Base-by-base conservation (phyloP, 2,113 vertebrate genomes). In the Nycticebus coucang region DNA sequence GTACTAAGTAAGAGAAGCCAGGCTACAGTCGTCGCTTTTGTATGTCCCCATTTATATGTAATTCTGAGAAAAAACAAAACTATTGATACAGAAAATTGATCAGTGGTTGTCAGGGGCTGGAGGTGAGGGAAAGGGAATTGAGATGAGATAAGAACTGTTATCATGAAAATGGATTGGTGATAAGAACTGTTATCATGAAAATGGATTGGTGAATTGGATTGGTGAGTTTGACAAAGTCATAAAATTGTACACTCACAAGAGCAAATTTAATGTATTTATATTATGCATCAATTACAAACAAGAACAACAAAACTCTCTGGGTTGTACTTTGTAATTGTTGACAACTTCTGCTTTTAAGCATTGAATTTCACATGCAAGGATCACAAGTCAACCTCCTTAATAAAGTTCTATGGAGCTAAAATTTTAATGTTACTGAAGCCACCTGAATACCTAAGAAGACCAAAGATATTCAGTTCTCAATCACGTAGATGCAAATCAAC, bases 101-200 rank as follows among this genome's bases (percentile, higher is more conserved):
- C 2, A 9, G 6, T 3, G 4, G 13, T 1, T 53, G 45, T 35
- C 37, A 24, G 12, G 8, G 30, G 17, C 21, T 64, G 7, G 11
- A 4, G 4, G 0, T 2, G 4, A 17, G 22, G 7, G 2, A 28
- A 1, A 35, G 12, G 2, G 2, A 35, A 9, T 19, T 26, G 24
- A 62, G 60, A 62, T 62, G 26, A 62, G 60, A 26, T 9, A 22
- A 8, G 18, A 77, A 33, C 4, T 19, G 22, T 60, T 66, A 55
- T 0, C 12, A 2, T 26, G 21, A 64, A 41, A 41, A 41, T 41
- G 41, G 41, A 5, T 41, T 41, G 41, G 41, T 60, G 60, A 24
- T 22, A 22, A 7, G 18, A 81, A 35, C 4, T 19, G 22, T 60
- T 66, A 55, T 1, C 11, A 2, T 26, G 21, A 64, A n/a, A n/a